Conservation (phyloP, 2,797 vertebrate species). For the Lates japonicus region DNA sequence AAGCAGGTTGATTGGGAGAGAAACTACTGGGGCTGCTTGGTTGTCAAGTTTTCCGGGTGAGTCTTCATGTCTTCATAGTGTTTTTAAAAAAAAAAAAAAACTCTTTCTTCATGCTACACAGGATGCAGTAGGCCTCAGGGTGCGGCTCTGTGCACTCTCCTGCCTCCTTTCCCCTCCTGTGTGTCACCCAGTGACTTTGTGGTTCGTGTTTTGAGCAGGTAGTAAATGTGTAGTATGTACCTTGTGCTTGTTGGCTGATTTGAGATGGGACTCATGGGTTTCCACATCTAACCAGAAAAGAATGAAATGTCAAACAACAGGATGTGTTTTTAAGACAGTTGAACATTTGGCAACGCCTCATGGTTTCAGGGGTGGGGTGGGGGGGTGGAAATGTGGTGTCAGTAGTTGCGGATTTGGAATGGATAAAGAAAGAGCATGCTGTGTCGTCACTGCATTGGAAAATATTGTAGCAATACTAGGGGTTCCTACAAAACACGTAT, state of each 20-base stretch:
- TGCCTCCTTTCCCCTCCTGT: slow-evolving; percentile 51
- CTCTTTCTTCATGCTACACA: slow-evolving; percentile 45
- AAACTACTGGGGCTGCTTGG: slow-evolving; percentile 22
- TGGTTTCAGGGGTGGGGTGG: slow-evolving; percentile 34
- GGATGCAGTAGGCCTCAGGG: slow-evolving; percentile 78
- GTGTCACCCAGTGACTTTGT: slow-evolving; percentile 45
- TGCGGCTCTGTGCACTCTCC: slow-evolving; percentile 58
- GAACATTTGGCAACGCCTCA: slow-evolving; percentile 52
- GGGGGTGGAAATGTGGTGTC: slow-evolving; percentile 57
- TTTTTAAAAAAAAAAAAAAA: no score
- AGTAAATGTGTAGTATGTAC: slow-evolving; percentile 24
- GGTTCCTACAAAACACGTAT: slow-evolving; percentile 46
- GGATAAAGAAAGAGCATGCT: slow-evolving; percentile 22
- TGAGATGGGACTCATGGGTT: slow-evolving; percentile 31
- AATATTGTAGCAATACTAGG: slow-evolving; percentile 50
- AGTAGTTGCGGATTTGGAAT: slow-evolving; percentile 57
- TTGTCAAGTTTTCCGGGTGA: slow-evolving; percentile 79
- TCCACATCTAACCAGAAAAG: slow-evolving; percentile 44
- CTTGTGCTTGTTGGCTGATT: slow-evolving; percentile 20
- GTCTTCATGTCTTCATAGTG: slow-evolving; percentile 51
- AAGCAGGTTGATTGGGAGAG: slow-evolving; percentile 42
- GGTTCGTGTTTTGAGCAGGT: slow-evolving; percentile 43
- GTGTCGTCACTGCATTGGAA: slow-evolving; percentile 49
- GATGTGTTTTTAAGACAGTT: slow-evolving; percentile 47
- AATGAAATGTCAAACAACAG: slow-evolving; percentile 47